Percentiles rank a stretch among this genome's conserved stretches.
Conservation (phyloP, 2,888 invertebrate species). For the Athetis lepigone region DNA sequence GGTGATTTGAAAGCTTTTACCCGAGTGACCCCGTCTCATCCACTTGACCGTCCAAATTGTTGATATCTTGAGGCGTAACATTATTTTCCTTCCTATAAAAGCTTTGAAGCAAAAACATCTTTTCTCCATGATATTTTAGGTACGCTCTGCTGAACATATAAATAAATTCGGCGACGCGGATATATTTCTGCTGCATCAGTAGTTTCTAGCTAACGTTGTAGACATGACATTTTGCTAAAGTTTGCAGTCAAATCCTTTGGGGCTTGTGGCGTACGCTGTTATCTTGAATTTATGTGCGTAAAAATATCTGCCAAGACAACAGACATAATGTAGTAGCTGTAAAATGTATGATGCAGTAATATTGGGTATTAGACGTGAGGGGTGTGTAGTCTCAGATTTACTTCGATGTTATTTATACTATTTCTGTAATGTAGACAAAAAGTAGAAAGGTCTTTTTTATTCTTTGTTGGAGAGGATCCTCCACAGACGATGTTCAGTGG, state of each 20-base stretch:
- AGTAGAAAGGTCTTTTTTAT: too few relatives aligned
- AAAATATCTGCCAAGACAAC: slow-evolving; percentile 34
- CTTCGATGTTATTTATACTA: too few relatives aligned
- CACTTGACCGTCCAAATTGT: neutral
- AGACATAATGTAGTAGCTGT: neutral
- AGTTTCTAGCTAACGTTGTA: slow-evolving; percentile 2
- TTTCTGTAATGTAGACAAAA: too few relatives aligned
- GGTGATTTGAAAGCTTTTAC: neutral
- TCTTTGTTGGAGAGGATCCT: too few relatives aligned
- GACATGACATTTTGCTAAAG: slow-evolving; percentile 23
- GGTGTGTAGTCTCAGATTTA: too few relatives aligned
- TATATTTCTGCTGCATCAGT: slow-evolving; percentile 31
- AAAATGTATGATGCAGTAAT: neutral
- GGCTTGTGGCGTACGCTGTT: slow-evolving; percentile 9
- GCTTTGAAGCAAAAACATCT: neutral
- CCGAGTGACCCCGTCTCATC: neutral
- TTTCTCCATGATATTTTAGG: slow-evolving; percentile 13
- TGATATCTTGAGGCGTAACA: slow-evolving; percentile 2
- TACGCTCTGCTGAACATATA: slow-evolving; percentile 41
- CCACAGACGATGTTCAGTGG: too few relatives aligned
- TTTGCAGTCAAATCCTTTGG: slow-evolving; percentile 26
- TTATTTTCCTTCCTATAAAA: slow-evolving; percentile 18
- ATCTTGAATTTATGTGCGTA: slow-evolving; percentile 37
- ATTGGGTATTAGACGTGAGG: too few relatives aligned
- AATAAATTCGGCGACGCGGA: slow-evolving; percentile 40